phyloP scores from a whole-genome alignment of 1,140 invertebrate genomes.

The Cherax destructor region DNA sequence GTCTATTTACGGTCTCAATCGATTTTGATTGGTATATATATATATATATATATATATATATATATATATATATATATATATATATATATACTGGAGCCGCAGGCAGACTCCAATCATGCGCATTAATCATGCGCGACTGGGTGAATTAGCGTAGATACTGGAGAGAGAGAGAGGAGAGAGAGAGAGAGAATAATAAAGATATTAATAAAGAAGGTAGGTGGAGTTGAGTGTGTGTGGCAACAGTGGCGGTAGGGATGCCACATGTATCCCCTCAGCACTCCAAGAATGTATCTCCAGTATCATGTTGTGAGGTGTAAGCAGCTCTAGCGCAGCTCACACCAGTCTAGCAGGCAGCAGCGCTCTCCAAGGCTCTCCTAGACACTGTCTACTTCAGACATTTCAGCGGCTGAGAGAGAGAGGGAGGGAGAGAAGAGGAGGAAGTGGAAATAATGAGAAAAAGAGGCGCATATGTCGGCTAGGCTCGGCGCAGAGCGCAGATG shows the following conservation, averaged over 20 bases:
- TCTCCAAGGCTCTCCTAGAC: background rate
- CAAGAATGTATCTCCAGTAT: slow-evolving; percentile 44
- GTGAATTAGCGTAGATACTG: slow-evolving; percentile 36
- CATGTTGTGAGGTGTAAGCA: slow-evolving; percentile 11
- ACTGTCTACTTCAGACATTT: background rate
- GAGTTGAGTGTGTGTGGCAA: slow-evolving; percentile 43
- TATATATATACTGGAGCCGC: too few relatives aligned
- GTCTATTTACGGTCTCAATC: slow-evolving; percentile 46
- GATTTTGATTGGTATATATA: slow-evolving; percentile 46
- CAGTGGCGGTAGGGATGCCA: slow-evolving; percentile 18
- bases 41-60: slow-evolving; percentile 1
- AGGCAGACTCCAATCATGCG: background rate
- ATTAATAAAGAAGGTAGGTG: slow-evolving; percentile 55
- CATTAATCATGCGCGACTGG: slow-evolving; percentile 10
- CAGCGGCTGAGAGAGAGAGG: slow-evolving; percentile 24
- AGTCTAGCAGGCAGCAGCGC: background rate
- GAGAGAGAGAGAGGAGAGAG: background rate
- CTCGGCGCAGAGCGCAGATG: slow-evolving; percentile 56
- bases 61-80: background rate
- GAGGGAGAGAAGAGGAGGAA: slow-evolving; percentile 53
- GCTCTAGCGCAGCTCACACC: background rate
- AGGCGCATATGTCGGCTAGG: slow-evolving; percentile 48
- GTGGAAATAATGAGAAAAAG: slow-evolving; percentile 56
- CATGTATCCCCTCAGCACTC: slow-evolving; percentile 22
- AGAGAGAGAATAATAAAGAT: slow-evolving; percentile 34